phyloP scores from a whole-genome alignment of 2,113 vertebrate genomes.

The Furnarius figulus region DNA sequence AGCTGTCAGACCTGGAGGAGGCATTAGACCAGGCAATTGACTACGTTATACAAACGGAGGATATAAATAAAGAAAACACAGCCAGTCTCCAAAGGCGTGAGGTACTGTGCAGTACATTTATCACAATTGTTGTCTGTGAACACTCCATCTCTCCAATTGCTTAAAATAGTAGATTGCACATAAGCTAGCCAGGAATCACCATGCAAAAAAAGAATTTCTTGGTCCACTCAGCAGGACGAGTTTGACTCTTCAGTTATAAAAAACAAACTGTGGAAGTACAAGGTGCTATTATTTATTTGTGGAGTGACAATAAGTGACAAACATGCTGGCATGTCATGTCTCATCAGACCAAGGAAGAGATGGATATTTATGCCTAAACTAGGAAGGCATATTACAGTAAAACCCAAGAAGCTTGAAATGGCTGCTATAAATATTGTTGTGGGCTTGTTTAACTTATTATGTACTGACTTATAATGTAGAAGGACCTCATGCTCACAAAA shows the following conservation, averaged over 20 bases:
- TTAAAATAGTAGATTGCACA: not conserved
- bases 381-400: not conserved
- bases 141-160: not conserved
- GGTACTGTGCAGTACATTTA: constrained; percentile 71
- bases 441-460: not conserved
- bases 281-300: not conserved
- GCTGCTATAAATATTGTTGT: not conserved
- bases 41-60: constrained; percentile 70
- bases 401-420: not conserved
- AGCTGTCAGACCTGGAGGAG: constrained; percentile 78
- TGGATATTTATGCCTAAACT: not conserved
- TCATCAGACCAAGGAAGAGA: not conserved
- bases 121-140: not conserved
- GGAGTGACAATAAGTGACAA: not conserved
- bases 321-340: not conserved
- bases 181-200: not conserved
- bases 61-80: constrained; percentile 78
- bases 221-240: not conserved
- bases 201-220: not conserved
- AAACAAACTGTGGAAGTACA: not conserved
- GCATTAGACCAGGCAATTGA: constrained; percentile 76
- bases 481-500: not conserved
- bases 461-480: not conserved
- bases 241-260: not conserved
- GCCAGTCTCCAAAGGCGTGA: constrained; percentile 78